Percentiles rank a stretch among this genome's conserved stretches.
phyloP scores from a whole-genome alignment of 2,113 vertebrate species.

The Phodopus roborovskii region DNA sequence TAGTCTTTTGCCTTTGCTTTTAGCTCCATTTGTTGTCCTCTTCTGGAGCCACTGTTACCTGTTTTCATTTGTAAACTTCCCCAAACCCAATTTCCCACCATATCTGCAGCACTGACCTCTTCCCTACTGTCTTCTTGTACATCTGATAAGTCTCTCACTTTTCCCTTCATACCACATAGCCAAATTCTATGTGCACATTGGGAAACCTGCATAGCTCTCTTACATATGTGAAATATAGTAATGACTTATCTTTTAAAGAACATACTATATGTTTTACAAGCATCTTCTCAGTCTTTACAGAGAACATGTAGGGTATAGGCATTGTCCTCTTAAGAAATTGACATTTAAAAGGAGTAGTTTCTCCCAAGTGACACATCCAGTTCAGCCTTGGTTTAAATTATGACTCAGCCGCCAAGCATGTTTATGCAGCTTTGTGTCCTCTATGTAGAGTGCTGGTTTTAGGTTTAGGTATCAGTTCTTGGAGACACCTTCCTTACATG shows the following conservation, averaged over 20 bases:
- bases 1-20: constrained; percentile 4
- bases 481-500: neutral
- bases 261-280: constrained; percentile 17
- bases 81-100: neutral
- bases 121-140: neutral
- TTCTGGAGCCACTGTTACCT: neutral
- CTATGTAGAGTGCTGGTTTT: neutral
- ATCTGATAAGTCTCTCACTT: neutral
- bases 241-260: neutral
- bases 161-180: neutral
- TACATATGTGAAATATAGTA: neutral
- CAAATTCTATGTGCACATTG: neutral
- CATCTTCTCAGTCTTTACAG: neutral
- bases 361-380: neutral
- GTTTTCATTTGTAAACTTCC: constrained; percentile 18
- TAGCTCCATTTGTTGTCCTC: neutral
- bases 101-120: constrained; percentile 33
- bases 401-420: neutral
- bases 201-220: constrained; percentile 43
- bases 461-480: constrained; percentile 3
- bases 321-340: constrained; percentile 11
- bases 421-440: neutral
- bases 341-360: constrained; percentile 46
- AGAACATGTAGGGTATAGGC: neutral
- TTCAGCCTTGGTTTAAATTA: neutral